phyloP scores from a whole-genome alignment of 2,888 invertebrate genomes.

The Amiota mariae region DNA sequence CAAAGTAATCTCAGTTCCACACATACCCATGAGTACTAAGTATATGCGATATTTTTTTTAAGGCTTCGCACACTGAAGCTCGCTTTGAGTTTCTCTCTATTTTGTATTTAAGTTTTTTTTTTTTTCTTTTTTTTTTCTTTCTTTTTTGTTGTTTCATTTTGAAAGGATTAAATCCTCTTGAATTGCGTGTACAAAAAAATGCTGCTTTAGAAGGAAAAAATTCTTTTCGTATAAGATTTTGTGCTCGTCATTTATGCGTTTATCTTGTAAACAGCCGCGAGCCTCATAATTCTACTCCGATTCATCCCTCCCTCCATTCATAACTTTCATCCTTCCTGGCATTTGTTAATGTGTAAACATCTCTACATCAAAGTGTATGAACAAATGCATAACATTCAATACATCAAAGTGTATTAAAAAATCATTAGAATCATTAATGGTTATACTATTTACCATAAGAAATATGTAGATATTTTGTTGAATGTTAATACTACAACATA shows the following conservation, averaged over 20 bases:
- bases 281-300: constrained; percentile 43
- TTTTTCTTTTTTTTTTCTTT: constrained; percentile 18
- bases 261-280: constrained; percentile 58
- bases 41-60: constrained; percentile 8
- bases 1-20: constrained; percentile 13
- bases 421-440: no score
- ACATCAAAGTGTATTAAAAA: no score
- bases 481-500: no score
- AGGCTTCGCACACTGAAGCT: neutral
- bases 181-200: constrained; percentile 48
- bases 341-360: constrained; percentile 1
- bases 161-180: constrained; percentile 55
- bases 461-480: no score
- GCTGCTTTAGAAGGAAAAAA: constrained; percentile 52
- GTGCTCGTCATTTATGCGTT: constrained; percentile 66
- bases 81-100: neutral
- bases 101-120: constrained; percentile 33
- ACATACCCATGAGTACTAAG: constrained; percentile 41
- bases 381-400: neutral
- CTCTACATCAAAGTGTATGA: neutral
- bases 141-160: constrained; percentile 40
- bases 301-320: constrained; percentile 25
- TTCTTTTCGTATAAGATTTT: constrained; percentile 52
- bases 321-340: neutral
- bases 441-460: no score